phyloP scores from a whole-genome alignment of 2,113 vertebrate species.

The Varanus komodoensis region DNA sequence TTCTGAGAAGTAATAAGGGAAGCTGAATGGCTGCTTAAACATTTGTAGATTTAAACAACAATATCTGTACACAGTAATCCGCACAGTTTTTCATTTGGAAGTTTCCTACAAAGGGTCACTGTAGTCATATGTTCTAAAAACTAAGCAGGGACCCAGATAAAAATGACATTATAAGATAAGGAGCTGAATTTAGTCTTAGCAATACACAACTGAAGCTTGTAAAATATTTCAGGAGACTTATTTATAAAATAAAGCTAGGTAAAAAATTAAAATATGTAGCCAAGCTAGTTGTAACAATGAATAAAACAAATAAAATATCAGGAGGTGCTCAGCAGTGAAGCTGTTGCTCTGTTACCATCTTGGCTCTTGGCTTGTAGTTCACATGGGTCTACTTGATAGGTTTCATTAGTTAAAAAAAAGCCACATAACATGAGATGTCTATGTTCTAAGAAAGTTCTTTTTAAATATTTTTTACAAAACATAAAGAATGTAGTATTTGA shows the following conservation, averaged over 20 bases:
- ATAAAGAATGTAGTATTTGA: background rate
- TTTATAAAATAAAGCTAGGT: too few relatives aligned
- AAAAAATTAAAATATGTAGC: too few relatives aligned
- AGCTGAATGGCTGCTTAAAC: background rate
- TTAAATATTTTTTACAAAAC: background rate
- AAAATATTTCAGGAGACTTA: too few relatives aligned
- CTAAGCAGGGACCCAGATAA: background rate
- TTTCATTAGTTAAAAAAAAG: background rate
- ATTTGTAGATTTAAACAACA: background rate
- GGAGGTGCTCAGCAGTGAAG: too few relatives aligned
- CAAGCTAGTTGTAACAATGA: too few relatives aligned
- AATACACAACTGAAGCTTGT: background rate
- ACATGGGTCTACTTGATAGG: too few relatives aligned
- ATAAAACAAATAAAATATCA: too few relatives aligned
- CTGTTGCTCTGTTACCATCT: too few relatives aligned
- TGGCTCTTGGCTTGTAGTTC: too few relatives aligned
- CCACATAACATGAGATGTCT: background rate
- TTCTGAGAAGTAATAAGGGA: background rate
- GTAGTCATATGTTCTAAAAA: background rate
- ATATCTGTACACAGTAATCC: background rate
- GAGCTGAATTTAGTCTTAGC: background rate
- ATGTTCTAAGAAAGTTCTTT: background rate
- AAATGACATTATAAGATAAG: background rate
- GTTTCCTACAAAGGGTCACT: background rate
- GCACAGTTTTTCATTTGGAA: background rate